Conservation (phyloP, 2,797 vertebrate genomes). For the Anguilla marmorata region DNA sequence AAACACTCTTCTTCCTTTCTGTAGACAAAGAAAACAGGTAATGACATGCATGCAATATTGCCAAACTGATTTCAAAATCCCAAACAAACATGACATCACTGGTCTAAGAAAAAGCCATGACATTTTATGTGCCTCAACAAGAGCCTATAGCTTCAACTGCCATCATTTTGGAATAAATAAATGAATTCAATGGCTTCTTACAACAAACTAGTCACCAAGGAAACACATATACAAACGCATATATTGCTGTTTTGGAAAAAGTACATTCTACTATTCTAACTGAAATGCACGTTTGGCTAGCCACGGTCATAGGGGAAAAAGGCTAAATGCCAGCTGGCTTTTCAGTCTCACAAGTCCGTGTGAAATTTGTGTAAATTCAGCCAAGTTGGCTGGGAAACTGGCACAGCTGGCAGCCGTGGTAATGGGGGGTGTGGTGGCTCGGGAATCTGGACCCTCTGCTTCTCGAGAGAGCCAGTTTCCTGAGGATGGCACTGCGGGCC, state of each 20-base stretch:
- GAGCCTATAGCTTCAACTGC: neutral
- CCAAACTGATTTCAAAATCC: neutral
- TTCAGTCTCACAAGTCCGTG: neutral
- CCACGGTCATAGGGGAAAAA: neutral
- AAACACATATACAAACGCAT: neutral
- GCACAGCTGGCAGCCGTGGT: neutral
- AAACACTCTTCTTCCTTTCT: neutral
- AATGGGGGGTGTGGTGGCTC: neutral
- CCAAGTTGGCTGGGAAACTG: neutral
- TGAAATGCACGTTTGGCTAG: neutral
- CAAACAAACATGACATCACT: neutral
- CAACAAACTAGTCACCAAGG: neutral
- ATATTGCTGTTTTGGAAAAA: neutral
- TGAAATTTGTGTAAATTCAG: neutral
- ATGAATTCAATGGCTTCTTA: neutral
- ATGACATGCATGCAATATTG: no score
- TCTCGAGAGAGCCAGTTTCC: neutral
- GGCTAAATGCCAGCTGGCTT: slow-evolving; percentile 1
- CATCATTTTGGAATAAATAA: neutral
- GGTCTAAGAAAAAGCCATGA: neutral
- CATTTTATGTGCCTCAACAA: neutral
- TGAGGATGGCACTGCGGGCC: neutral
- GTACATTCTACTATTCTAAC: neutral
- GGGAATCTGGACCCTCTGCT: neutral
- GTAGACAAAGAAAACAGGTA: neutral